Base-by-base conservation (phyloP, 2,797 vertebrate genomes). In the Oophaga sylvatica region DNA sequence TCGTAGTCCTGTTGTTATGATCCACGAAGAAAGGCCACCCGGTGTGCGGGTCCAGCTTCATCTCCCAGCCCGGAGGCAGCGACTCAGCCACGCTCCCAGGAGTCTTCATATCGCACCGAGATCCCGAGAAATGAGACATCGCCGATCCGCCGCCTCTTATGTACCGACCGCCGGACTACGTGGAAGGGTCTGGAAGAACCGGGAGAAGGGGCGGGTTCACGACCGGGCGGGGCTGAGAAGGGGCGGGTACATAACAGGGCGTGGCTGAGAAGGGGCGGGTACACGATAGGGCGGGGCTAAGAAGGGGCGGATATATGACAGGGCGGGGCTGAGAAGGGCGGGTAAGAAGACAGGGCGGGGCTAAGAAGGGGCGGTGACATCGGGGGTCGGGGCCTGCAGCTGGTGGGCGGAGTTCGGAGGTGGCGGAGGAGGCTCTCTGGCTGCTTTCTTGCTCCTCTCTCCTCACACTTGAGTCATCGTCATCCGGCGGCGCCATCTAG, bases 21-120 rank as follows among this genome's bases (percentile, higher is more conserved):
- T 99, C 97, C 94, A 99, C 98, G 89, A 98, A 99, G 92, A 99
- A 99, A 16, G 98, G 97, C 98, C 98, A 99, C 68, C 98, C 98
- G 11, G 98, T 99, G 86, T 99, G 97, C 6, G 98, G 98, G 94
- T 99, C 98, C 63, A 98, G 95, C 93, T 99, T 99, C 62, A 99
- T 97, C 90, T 99, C 98, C 98, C 98, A 99, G 31, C 98, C 98
- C 8, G 97, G 96, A 10, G 98, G 98, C n/a, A 99, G 95, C 22
- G 97, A 96, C 84, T 97, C 96, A 5, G 22, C 17, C 17, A 53
- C 22, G 29, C 0, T n/a, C 16, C 67, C 45, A 0, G 35, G 35
- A 9, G 93, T 95, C 94, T 95, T 96, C 93, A 96, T 93, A 90
- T 90, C 94, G 93, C 91, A 94, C 90, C 92, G 87, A 83, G 92